These are phyloP conservation scores for Ceyx melanurus DNA, from an alignment of 2,113 vertebrate species.

Conservation along the genomic window DNA sequence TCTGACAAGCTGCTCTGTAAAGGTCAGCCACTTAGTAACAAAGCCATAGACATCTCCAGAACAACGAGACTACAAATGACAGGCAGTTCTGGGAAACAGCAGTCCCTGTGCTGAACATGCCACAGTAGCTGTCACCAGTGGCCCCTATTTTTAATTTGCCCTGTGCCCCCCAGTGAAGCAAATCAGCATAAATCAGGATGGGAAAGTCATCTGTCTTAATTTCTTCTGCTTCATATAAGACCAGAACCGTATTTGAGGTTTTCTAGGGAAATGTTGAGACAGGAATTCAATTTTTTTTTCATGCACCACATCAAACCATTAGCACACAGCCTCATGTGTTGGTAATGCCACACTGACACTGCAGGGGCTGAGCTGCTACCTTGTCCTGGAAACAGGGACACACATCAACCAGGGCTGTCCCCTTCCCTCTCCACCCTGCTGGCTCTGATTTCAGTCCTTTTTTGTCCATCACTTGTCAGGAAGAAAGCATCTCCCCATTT, in stretches of 20 bases:
- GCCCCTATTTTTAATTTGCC: neutral
- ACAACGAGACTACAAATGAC: neutral
- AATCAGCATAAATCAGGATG: neutral
- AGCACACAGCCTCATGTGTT: accelerated
- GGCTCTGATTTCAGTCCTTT: neutral
- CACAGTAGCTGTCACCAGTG: neutral
- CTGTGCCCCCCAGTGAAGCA: neutral
- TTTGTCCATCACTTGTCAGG: accelerated
- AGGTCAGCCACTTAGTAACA: neutral
- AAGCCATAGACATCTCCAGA: neutral
- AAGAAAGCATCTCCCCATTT: neutral
- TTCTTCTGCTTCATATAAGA: neutral
- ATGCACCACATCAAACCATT: accelerated
- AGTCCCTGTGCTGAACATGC: accelerated
- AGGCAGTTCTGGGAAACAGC: neutral
- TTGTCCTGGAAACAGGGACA: neutral
- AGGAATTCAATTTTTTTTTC: neutral
- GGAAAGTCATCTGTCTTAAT: neutral
- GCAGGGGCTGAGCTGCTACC: neutral
- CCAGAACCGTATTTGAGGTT: neutral
- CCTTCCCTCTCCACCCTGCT: neutral
- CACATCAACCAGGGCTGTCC: neutral
- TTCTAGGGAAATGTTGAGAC: neutral
- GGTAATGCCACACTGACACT: accelerated
- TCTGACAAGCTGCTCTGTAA: neutral